Evolutionary conservation across 2,888 invertebrate species (phyloP).

Genomic region (Fragum sueziense): DNA sequence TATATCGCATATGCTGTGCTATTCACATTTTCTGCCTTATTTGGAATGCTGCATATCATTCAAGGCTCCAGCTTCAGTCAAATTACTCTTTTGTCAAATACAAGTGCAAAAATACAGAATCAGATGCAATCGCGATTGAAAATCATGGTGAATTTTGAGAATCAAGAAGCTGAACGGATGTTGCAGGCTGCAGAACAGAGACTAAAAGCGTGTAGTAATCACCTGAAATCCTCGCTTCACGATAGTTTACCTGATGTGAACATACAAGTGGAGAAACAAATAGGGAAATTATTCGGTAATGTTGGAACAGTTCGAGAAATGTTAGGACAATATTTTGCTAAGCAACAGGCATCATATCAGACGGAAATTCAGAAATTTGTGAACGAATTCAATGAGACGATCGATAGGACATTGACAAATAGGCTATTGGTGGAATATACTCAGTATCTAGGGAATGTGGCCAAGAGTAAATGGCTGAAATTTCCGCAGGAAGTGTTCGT

Average conservation of each 20-base stretch:
- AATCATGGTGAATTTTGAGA: conserved; percentile 67
- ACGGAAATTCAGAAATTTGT: conserved; percentile 69
- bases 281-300: conserved; percentile 61
- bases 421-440: conserved; percentile 67
- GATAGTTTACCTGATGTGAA: conserved; percentile 58
- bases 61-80: conserved; percentile 65
- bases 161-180: conserved; percentile 62
- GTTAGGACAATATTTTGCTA: conserved; percentile 54
- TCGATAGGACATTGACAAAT: conserved; percentile 65
- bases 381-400: conserved; percentile 67
- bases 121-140: conserved; percentile 65
- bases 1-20: conserved; percentile 74
- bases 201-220: conserved; percentile 71
- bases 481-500: conserved; percentile 75
- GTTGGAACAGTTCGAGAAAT: conserved; percentile 63
- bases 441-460: conserved; percentile 71
- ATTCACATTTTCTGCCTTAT: conserved; percentile 75
- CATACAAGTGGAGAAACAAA: conserved; percentile 42
- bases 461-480: conserved; percentile 75
- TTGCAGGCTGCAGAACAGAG: conserved; percentile 66
- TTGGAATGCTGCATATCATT: conserved; percentile 72
- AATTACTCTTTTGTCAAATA: conserved; percentile 65
- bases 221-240: conserved; percentile 61
- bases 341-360: conserved; percentile 59
- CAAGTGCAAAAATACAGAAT: conserved; percentile 68